Conservation (phyloP, 2,113 vertebrate genomes). For the Gnathonemus echidnorhynchus region DNA sequence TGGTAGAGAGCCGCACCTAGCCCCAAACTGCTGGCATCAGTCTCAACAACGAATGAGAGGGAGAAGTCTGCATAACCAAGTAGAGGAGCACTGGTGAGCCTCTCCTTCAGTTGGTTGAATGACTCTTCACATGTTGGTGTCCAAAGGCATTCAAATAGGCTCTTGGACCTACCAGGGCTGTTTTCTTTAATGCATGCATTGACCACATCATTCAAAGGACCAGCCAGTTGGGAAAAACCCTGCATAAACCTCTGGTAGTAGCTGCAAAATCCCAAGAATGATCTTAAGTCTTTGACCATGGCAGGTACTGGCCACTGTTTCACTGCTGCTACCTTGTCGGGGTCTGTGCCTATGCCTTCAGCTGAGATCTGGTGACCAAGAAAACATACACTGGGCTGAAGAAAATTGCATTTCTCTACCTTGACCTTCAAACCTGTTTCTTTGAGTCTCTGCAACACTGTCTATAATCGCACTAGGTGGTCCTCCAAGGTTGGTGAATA, state of each 20-base stretch:
- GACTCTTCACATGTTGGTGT: not conserved
- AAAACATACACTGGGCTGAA: constrained; percentile 3
- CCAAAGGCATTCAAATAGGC: not conserved
- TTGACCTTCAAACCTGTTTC: constrained; percentile 21
- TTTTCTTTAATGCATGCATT: constrained; percentile 2
- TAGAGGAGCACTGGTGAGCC: not conserved
- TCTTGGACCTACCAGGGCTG: not conserved
- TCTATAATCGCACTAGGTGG: constrained; percentile 9
- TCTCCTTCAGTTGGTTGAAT: not conserved
- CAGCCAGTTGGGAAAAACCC: constrained; percentile 19
- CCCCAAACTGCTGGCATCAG: constrained; percentile 9
- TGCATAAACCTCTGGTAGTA: constrained; percentile 29
- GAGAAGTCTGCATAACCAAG: constrained; percentile 11
- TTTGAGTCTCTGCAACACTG: constrained; percentile 1
- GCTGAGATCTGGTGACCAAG: constrained; percentile 14
- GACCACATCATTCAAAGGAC: constrained; percentile 26
- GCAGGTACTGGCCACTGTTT: constrained; percentile 6
- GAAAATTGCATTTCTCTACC: constrained; percentile 10
- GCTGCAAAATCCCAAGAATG: constrained; percentile 25
- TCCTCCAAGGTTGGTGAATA: constrained; percentile 5
- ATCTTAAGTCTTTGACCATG: constrained; percentile 20
- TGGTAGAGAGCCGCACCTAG: constrained; percentile 15
- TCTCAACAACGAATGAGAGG: constrained; percentile 8
- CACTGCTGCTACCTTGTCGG: constrained; percentile 8
- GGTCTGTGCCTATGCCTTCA: constrained; percentile 14